Evolutionary conservation across 2,113 vertebrate genomes (phyloP).

Genomic region (Trichomycterus rosablanca): DNA sequence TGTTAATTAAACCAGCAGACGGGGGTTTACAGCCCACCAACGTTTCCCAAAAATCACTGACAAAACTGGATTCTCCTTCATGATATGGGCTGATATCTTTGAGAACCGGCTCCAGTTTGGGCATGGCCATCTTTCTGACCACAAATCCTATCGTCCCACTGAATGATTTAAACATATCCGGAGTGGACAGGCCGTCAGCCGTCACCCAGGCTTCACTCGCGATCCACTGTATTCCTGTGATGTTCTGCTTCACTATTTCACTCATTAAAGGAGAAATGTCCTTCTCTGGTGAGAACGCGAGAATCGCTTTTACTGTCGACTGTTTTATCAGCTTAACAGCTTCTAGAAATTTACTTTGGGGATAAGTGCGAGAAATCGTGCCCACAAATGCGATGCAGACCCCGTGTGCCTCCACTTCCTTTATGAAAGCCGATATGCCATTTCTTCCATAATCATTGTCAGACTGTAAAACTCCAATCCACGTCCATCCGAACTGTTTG

Average conservation of each 20-base stretch:
- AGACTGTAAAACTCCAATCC: slow-evolving; percentile 67
- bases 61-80: slow-evolving; percentile 48
- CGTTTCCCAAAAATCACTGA: slow-evolving; percentile 64
- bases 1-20: background rate
- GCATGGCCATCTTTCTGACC: slow-evolving; percentile 65
- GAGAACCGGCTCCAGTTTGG: slow-evolving; percentile 57
- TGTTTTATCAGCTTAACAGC: slow-evolving; percentile 61
- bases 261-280: slow-evolving; percentile 68
- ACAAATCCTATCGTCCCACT: slow-evolving; percentile 66
- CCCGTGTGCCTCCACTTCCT: slow-evolving; percentile 61
- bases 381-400: slow-evolving; percentile 68
- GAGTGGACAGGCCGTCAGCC: slow-evolving; percentile 55
- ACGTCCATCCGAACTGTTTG: slow-evolving; percentile 67
- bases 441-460: slow-evolving; percentile 68
- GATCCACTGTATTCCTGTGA: slow-evolving; percentile 72
- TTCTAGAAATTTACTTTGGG: slow-evolving; percentile 55
- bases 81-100: slow-evolving; percentile 52
- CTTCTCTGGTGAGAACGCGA: slow-evolving; percentile 64
- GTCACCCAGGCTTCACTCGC: slow-evolving; percentile 70
- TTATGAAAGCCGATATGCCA: slow-evolving; percentile 61
- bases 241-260: slow-evolving; percentile 65
- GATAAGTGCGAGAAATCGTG: slow-evolving; percentile 60
- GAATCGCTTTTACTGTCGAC: slow-evolving; percentile 64
- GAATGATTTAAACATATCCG: slow-evolving; percentile 60
- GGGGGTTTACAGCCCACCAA: slow-evolving; percentile 54